These are phyloP conservation scores for Trachythela sp. DNA, from an alignment of 64 coral and sea anemone species.

Conservation along the genomic window DNA sequence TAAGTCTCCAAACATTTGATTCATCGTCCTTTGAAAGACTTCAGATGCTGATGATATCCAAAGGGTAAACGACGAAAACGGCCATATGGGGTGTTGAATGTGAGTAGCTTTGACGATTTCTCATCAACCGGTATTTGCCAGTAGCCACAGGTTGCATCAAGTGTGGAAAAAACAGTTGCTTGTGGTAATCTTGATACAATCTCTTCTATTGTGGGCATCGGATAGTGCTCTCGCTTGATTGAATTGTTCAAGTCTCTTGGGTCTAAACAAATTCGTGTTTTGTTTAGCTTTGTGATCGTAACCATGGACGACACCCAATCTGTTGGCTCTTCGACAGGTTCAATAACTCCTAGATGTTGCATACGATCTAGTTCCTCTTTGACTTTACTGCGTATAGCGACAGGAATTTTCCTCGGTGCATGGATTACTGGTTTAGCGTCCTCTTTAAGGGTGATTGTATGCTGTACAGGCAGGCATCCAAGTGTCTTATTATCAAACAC, in stretches of 20 bases:
- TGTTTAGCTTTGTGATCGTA: not conserved
- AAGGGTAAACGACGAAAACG: constrained; percentile 9
- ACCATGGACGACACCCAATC: not conserved
- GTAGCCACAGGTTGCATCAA: no score
- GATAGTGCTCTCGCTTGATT: not conserved
- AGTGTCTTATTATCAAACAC: not conserved
- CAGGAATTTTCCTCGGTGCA: not conserved
- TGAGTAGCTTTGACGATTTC: not conserved
- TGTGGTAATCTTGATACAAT: not conserved
- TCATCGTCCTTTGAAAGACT: no score
- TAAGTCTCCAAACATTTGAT: no score
- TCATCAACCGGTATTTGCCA: not conserved
- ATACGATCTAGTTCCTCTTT: not conserved
- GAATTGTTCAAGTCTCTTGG: not conserved
- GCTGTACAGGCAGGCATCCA: not conserved
- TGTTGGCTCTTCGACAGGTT: not conserved
- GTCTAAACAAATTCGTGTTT: not conserved
- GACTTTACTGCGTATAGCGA: not conserved
- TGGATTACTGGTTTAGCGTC: not conserved
- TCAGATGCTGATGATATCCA: no score
- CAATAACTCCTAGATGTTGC: not conserved
- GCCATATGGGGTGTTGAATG: not conserved
- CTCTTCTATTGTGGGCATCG: not conserved
- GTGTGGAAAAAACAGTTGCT: not conserved
- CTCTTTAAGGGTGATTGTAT: not conserved